phyloP scores from a whole-genome alignment of 2,797 vertebrate genomes.

The Petrocephalus sullivani region DNA sequence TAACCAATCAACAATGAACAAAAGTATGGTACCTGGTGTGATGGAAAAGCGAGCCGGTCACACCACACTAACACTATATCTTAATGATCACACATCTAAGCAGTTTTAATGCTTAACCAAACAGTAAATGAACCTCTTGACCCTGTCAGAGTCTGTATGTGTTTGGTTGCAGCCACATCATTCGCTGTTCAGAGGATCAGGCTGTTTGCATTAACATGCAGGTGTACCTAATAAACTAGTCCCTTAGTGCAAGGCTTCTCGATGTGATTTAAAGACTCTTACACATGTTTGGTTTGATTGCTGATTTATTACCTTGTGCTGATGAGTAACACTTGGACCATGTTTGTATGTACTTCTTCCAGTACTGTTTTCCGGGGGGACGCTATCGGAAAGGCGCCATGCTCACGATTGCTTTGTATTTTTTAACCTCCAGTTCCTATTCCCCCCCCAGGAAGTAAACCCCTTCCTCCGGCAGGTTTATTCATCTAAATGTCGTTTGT shows the following conservation, averaged over 20 bases:
- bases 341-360: neutral
- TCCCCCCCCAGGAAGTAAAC: neutral
- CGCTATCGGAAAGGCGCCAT: neutral
- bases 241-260: neutral
- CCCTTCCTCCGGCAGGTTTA: neutral
- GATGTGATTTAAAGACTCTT: neutral
- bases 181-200: neutral
- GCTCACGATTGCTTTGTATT: neutral
- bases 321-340: neutral
- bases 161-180: neutral
- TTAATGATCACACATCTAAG: neutral
- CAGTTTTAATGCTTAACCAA: neutral
- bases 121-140: neutral
- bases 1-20: neutral
- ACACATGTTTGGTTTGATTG: neutral
- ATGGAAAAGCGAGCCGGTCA: neutral
- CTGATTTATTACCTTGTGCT: neutral
- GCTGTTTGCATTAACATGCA: constrained; percentile 1
- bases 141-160: neutral
- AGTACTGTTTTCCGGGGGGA: neutral
- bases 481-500: constrained; percentile 12
- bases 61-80: neutral
- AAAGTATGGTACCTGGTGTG: neutral
- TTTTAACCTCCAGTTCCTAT: neutral
- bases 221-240: neutral